A percentile compares a stretch with the other conserved stretches of the same genome.
These are phyloP conservation scores for Lampris megalopsis DNA, from an alignment of 2,113 vertebrate genomes.

Conservation along the genomic window DNA sequence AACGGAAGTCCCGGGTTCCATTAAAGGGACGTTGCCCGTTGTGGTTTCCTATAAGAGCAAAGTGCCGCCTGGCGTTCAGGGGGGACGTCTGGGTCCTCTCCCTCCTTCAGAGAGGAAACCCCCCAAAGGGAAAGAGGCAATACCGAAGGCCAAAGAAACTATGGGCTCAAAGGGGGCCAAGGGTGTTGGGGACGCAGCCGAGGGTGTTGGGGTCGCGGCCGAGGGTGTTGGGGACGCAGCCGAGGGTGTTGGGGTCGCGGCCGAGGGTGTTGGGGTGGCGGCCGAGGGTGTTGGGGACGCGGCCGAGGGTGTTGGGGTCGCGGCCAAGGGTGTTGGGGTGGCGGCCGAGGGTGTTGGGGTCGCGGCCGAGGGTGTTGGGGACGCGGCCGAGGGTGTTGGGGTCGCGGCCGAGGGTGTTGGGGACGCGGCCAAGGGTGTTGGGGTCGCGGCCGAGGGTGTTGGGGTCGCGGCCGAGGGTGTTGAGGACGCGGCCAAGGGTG, in stretches of 20 bases:
- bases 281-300: not conserved
- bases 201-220: not conserved
- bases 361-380: too few relatives aligned
- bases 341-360: too few relatives aligned
- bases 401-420: too few relatives aligned
- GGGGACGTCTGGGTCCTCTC: conserved; percentile 11
- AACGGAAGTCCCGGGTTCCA: not conserved
- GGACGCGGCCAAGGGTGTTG: too few relatives aligned
- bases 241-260: not conserved
- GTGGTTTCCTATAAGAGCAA: conserved; percentile 13
- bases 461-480: too few relatives aligned
- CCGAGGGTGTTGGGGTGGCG: not conserved
- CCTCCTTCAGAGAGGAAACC: conserved; percentile 2
- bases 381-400: too few relatives aligned
- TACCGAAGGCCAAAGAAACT: conserved; percentile 1
- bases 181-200: not conserved
- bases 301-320: not conserved
- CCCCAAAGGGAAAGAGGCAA: not conserved
- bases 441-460: too few relatives aligned
- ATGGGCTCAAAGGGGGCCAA: not conserved
- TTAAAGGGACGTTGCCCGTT: not conserved
- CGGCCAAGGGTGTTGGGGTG: not conserved
- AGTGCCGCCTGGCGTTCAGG: conserved; percentile 39
- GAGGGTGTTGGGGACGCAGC: not conserved
- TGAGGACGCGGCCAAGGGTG: too few relatives aligned